Percentiles rank a stretch among this genome's conserved stretches.
phyloP scores from a whole-genome alignment of 1,140 invertebrate species.

The Probaryconus sp. region DNA sequence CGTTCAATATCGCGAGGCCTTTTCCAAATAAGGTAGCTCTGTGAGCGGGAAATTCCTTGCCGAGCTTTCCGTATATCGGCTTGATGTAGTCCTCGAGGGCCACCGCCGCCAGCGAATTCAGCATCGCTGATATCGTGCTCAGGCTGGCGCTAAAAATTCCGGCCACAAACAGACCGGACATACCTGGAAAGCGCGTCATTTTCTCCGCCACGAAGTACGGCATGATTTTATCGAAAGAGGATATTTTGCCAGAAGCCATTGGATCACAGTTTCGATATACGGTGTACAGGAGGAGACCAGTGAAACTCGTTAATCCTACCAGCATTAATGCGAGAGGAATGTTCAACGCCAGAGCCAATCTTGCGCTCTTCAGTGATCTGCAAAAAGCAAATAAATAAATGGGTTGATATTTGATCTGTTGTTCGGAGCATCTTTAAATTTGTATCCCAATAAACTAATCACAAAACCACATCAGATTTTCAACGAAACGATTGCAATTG shows the following conservation, averaged over 20 bases:
- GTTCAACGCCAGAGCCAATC: constrained; percentile 81
- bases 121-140: constrained; percentile 90
- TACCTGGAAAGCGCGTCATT: constrained; percentile 82
- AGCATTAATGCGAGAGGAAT: constrained; percentile 82
- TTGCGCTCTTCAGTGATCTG: constrained; percentile 82
- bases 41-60: constrained; percentile 69
- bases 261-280: constrained; percentile 89
- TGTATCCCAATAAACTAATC: no score
- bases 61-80: constrained; percentile 59
- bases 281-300: constrained; percentile 87
- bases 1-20: constrained; percentile 83
- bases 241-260: constrained; percentile 79
- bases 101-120: constrained; percentile 92
- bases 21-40: constrained; percentile 77
- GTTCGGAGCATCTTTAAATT: no score
- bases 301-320: constrained; percentile 83
- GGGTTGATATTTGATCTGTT: no score
- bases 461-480: no score
- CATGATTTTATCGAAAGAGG: constrained; percentile 69
- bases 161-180: constrained; percentile 81
- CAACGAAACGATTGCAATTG: no score
- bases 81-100: constrained; percentile 90
- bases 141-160: constrained; percentile 85
- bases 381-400: constrained; percentile 75
- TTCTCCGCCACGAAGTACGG: constrained; percentile 85